Percentiles rank a stretch among this genome's conserved stretches.
phyloP scores from a whole-genome alignment of 2,888 invertebrate genomes.

The Aphrophora alni region DNA sequence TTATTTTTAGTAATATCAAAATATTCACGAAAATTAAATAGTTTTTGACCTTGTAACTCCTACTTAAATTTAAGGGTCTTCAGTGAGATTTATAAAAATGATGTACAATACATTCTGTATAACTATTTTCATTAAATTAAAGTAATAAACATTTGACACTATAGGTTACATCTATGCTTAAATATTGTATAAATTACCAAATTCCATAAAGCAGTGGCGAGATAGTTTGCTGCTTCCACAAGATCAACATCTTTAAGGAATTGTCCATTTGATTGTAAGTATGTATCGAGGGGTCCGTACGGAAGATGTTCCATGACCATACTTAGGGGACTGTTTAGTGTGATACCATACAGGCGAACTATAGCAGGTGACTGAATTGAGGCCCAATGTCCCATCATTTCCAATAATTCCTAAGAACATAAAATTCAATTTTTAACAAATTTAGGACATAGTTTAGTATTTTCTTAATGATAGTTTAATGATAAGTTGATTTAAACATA shows the following conservation, averaged over 20 bases:
- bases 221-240: slow-evolving; percentile 79
- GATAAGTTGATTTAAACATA: too few species aligned
- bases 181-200: slow-evolving; percentile 63
- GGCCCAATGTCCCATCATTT: slow-evolving; percentile 79
- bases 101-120: too few species aligned
- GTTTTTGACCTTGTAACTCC: too few species aligned
- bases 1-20: too few species aligned
- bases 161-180: background rate
- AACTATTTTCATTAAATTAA: too few species aligned
- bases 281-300: slow-evolving; percentile 78
- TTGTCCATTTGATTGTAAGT: slow-evolving; percentile 62
- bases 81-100: too few species aligned
- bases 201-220: slow-evolving; percentile 87
- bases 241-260: slow-evolving; percentile 66
- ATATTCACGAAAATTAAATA: too few species aligned
- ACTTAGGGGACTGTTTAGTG: slow-evolving; percentile 77
- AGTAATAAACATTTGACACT: too few species aligned
- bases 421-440: too few species aligned
- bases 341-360: slow-evolving; percentile 78
- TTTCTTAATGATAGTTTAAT: too few species aligned
- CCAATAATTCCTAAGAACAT: slow-evolving; percentile 70
- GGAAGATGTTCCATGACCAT: slow-evolving; percentile 82
- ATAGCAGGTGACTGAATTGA: slow-evolving; percentile 78
- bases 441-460: too few species aligned
- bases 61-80: too few species aligned